Conservation (phyloP, 2,113 vertebrate genomes). For the Cyprinodon variegatus region DNA sequence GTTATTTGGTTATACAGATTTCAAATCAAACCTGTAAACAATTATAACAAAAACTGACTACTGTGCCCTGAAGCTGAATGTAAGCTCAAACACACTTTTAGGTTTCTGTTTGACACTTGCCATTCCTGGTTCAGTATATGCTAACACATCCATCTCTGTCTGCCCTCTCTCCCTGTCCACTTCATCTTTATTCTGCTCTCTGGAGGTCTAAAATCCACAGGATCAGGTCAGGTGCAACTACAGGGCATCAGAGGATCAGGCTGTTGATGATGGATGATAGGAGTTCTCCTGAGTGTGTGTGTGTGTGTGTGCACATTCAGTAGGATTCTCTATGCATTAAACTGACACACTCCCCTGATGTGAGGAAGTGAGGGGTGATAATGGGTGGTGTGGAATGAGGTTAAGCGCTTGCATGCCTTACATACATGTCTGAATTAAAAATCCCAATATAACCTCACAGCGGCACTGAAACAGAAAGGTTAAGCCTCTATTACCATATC, state of each 20-base stretch:
- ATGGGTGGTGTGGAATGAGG: constrained; percentile 39
- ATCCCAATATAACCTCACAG: constrained; percentile 2
- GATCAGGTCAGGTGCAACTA: constrained; percentile 55
- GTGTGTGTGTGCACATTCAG: constrained; percentile 35
- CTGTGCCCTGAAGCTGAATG: not conserved
- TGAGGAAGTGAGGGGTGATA: constrained; percentile 34
- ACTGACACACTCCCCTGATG: constrained; percentile 44
- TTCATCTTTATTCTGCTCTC: constrained; percentile 31
- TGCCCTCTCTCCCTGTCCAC: constrained; percentile 22
- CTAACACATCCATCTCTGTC: constrained; percentile 7
- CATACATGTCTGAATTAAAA: constrained; percentile 7
- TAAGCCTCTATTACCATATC: constrained; percentile 36
- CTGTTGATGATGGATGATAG: constrained; percentile 51
- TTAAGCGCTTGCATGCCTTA: constrained; percentile 47
- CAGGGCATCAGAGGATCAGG: constrained; percentile 50
- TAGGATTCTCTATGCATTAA: constrained; percentile 53
- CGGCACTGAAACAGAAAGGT: constrained; percentile 25
- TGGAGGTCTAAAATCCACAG: constrained; percentile 29
- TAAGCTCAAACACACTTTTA: not conserved
- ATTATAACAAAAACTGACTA: not conserved
- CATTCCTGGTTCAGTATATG: not conserved
- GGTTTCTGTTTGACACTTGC: not conserved
- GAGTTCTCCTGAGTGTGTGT: constrained; percentile 6
- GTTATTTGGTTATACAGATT: not conserved
- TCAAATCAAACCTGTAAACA: not conserved